Conservation (phyloP, 92 coral and sea anemone genomes). For the Porites rus region DNA sequence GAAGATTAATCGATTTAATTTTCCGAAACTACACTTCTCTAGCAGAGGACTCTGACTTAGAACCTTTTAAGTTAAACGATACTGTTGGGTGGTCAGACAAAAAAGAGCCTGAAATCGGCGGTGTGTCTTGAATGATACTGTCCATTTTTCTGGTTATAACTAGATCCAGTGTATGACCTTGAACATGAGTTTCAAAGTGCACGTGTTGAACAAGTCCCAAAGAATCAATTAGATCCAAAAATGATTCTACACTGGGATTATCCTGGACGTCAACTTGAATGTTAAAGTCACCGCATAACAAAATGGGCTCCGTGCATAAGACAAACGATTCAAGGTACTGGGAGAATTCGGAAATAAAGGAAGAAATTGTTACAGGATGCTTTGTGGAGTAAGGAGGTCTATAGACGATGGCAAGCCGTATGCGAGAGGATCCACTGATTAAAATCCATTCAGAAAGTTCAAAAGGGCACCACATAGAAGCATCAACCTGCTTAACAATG, state of each 20-base stretch:
- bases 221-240: constrained; percentile 18
- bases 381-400: constrained; percentile 55
- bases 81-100: constrained; percentile 38
- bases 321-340: too few species aligned
- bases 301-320: too few species aligned
- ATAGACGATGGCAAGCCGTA: constrained; percentile 30
- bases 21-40: constrained; percentile 19
- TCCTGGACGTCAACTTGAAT: too few species aligned
- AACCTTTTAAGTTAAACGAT: constrained; percentile 26
- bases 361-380: constrained; percentile 33
- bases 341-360: too few species aligned
- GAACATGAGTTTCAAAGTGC: too few species aligned
- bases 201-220: constrained; percentile 12
- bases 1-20: constrained; percentile 12
- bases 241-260: not conserved
- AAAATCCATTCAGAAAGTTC: too few species aligned
- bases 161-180: constrained; percentile 32
- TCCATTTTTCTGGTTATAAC: constrained; percentile 33
- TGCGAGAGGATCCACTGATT: too few species aligned
- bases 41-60: not conserved
- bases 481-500: too few species aligned
- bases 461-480: too few species aligned
- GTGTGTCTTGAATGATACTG: constrained; percentile 19
- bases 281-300: too few species aligned
- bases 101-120: constrained; percentile 19